These are phyloP conservation scores for Zaprionus africanus DNA, from an alignment of 1,140 invertebrate genomes.

Conservation along the genomic window DNA sequence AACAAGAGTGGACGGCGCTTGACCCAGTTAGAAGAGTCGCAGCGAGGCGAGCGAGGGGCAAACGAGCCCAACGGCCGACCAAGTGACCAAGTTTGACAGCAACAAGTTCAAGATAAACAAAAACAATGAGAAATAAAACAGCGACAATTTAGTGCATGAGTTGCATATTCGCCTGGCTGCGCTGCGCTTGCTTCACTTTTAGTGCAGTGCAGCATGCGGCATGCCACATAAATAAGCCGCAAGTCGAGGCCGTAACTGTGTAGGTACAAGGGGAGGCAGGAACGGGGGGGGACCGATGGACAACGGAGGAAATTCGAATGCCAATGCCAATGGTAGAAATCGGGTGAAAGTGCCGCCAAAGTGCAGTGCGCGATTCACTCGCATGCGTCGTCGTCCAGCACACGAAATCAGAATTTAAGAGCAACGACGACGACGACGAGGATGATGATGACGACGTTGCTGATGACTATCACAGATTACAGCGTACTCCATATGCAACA, in stretches of 20 bases:
- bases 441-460: constrained; percentile 45
- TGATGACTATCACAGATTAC: constrained; percentile 79
- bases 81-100: constrained; percentile 81
- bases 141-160: constrained; percentile 81
- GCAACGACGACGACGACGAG: constrained; percentile 47
- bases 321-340: constrained; percentile 77
- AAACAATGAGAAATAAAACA: constrained; percentile 82
- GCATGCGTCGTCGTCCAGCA: constrained; percentile 63
- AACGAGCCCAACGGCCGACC: constrained; percentile 42
- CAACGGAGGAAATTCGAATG: constrained; percentile 67
- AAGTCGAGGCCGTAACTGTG: constrained; percentile 21
- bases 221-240: constrained; percentile 79
- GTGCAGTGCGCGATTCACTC: constrained; percentile 57
- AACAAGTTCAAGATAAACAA: constrained; percentile 81
- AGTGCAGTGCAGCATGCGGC: constrained; percentile 48
- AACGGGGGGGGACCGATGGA: constrained; percentile 6
- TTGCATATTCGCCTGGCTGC: constrained; percentile 63
- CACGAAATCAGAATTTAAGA: constrained; percentile 81
- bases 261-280: background rate
- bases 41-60: constrained; percentile 11
- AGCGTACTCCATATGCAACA: constrained; percentile 54
- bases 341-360: constrained; percentile 80
- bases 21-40: constrained; percentile 60
- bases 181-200: constrained; percentile 45
- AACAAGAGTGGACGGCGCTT: constrained; percentile 79